phyloP scores from a whole-genome alignment of 1,140 invertebrate genomes.

The Danaus plexippus region DNA sequence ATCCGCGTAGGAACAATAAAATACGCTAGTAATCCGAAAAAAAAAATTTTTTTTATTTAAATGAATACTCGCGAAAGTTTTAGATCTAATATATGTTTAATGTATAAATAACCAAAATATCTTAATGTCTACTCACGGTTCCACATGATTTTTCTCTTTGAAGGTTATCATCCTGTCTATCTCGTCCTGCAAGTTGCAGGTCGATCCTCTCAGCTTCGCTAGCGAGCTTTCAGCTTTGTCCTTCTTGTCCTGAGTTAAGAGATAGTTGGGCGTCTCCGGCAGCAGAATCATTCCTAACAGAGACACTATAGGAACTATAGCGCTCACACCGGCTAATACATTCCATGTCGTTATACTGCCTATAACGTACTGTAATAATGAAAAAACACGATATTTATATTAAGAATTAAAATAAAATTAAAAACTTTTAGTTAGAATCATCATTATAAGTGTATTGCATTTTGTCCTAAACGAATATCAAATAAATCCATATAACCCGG shows the following conservation, averaged over 20 bases:
- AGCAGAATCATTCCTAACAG: slow-evolving; percentile 75
- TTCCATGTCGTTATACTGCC: slow-evolving; percentile 76
- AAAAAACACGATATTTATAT: neutral
- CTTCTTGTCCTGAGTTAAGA: slow-evolving; percentile 75
- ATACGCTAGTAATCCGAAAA: no score
- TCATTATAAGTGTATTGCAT: no score
- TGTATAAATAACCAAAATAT: no score
- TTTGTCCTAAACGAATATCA: no score
- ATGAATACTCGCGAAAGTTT: no score
- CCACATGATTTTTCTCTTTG: slow-evolving; percentile 76
- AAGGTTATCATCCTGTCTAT: slow-evolving; percentile 76
- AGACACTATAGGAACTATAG: slow-evolving; percentile 73
- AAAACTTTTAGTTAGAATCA: no score
- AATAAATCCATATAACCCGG: no score
- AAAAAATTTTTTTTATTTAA: no score
- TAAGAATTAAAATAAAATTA: slow-evolving; percentile 7
- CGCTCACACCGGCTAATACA: slow-evolving; percentile 73
- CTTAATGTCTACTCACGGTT: slow-evolving; percentile 52
- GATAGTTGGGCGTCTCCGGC: slow-evolving; percentile 81
- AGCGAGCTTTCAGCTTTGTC: slow-evolving; percentile 76
- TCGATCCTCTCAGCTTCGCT: slow-evolving; percentile 75
- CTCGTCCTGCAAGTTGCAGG: slow-evolving; percentile 76
- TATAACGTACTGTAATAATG: slow-evolving; percentile 74
- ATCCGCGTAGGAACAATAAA: no score
- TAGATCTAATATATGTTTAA: no score